phyloP scores from a whole-genome alignment of 2,113 vertebrate genomes.

The Psilopsiagon aymara region DNA sequence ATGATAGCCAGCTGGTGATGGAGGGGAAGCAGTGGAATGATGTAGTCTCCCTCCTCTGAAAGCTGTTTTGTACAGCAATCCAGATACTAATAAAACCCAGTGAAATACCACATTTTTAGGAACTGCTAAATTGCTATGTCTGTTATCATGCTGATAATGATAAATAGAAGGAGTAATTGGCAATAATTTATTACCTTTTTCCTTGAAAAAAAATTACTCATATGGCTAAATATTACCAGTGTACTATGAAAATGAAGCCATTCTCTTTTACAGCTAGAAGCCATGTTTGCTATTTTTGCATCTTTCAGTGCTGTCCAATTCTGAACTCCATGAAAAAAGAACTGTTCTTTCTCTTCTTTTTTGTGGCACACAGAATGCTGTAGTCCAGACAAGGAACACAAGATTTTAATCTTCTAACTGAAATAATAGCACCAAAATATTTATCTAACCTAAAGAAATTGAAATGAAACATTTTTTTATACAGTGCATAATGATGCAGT shows the following conservation, averaged over 20 bases:
- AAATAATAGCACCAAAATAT: not conserved
- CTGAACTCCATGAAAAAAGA: not conserved
- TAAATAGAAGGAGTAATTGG: conserved; percentile 29
- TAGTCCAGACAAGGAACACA: not conserved
- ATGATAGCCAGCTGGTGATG: conserved; percentile 43
- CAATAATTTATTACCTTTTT: conserved; percentile 30
- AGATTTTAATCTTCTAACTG: not conserved
- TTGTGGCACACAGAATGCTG: not conserved
- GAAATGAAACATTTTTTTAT: not conserved
- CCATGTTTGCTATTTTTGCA: not conserved
- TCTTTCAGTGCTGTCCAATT: not conserved
- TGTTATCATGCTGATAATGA: conserved; percentile 19
- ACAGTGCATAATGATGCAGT: not conserved
- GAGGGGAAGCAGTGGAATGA: conserved; percentile 13
- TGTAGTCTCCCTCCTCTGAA: not conserved
- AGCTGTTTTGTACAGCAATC: not conserved
- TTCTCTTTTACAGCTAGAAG: not conserved
- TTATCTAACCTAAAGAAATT: not conserved
- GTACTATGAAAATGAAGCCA: not conserved
- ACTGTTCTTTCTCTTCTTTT: not conserved
- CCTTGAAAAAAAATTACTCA: not conserved
- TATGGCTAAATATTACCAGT: not conserved
- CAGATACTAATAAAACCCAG: conserved; percentile 43
- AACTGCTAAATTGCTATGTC: conserved; percentile 29
- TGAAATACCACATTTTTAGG: not conserved